phyloP scores from a whole-genome alignment of 1,140 invertebrate genomes.

The Bombus turneri region DNA sequence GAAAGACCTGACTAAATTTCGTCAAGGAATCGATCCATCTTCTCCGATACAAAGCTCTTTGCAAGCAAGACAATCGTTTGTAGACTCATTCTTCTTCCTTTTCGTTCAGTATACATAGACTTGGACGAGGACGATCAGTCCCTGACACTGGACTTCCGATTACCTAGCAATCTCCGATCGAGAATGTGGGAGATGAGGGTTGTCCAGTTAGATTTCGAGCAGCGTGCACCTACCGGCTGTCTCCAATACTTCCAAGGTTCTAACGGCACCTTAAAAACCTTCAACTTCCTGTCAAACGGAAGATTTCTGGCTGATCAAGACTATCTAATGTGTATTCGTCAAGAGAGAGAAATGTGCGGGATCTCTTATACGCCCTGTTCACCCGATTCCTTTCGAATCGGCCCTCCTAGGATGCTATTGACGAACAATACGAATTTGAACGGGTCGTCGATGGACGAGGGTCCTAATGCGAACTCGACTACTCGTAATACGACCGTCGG shows the following conservation, averaged over 20 bases:
- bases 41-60: not conserved
- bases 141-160: slow-evolving; percentile 83
- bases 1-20: not conserved
- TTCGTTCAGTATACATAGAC: slow-evolving; percentile 86
- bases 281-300: slow-evolving; percentile 91
- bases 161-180: slow-evolving; percentile 84
- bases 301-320: slow-evolving; percentile 90
- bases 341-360: slow-evolving; percentile 88
- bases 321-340: slow-evolving; percentile 89
- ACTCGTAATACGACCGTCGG: not conserved
- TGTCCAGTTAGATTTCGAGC: slow-evolving; percentile 87
- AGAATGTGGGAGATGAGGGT: slow-evolving; percentile 90
- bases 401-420: slow-evolving; percentile 75
- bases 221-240: slow-evolving; percentile 88
- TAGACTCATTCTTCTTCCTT: not conserved
- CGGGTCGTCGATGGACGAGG: slow-evolving; percentile 58
- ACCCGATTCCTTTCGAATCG: slow-evolving; percentile 89
- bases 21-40: slow-evolving; percentile 21
- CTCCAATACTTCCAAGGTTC: slow-evolving; percentile 86
- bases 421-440: slow-evolving; percentile 46
- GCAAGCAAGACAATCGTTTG: not conserved
- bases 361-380: slow-evolving; percentile 90
- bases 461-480: slow-evolving; percentile 4
- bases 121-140: slow-evolving; percentile 83
- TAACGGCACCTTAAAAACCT: slow-evolving; percentile 87